Evolutionary conservation across 2,888 invertebrate genomes (phyloP).

Genomic region (Abrostola tripartita): DNA sequence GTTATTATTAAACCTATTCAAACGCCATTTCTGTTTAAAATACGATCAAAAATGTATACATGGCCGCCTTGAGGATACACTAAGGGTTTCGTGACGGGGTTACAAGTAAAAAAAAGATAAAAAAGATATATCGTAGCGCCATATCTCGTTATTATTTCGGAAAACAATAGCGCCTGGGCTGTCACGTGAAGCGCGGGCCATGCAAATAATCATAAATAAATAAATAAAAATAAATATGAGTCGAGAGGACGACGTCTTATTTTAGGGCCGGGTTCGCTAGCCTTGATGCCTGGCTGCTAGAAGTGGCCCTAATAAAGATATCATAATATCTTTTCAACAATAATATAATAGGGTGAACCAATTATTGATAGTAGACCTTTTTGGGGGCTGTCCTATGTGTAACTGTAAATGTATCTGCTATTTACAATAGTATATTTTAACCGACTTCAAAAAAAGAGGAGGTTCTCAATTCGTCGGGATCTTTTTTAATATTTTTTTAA

Average conservation of each 20-base stretch:
- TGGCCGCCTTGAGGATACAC: constrained; percentile 53
- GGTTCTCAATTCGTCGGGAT: too few species aligned
- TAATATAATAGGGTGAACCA: too few species aligned
- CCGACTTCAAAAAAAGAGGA: too few species aligned
- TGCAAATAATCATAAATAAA: constrained; percentile 88
- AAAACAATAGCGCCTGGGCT: constrained; percentile 85
- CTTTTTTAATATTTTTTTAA: too few species aligned
- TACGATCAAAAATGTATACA: constrained; percentile 65
- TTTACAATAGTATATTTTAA: too few species aligned
- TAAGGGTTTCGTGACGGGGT: constrained; percentile 73
- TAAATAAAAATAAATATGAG: constrained; percentile 88
- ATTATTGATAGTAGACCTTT: too few species aligned
- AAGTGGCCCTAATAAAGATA: too few species aligned
- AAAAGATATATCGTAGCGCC: constrained; percentile 76
- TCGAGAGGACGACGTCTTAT: constrained; percentile 79
- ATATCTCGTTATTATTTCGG: constrained; percentile 86
- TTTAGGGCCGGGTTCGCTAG: constrained; percentile 73
- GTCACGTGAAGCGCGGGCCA: constrained; percentile 85
- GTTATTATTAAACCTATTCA: constrained; percentile 80
- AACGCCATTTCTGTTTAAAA: constrained; percentile 79
- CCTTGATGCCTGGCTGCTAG: constrained; percentile 56
- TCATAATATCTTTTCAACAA: too few species aligned
- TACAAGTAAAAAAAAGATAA: constrained; percentile 63
- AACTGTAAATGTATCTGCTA: too few species aligned
- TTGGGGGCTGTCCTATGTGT: too few species aligned